Evolutionary conservation across 2,113 vertebrate genomes (phyloP), one percentile per base, ranked within the genome.

Genomic region (Cinclus cinclus): DNA sequence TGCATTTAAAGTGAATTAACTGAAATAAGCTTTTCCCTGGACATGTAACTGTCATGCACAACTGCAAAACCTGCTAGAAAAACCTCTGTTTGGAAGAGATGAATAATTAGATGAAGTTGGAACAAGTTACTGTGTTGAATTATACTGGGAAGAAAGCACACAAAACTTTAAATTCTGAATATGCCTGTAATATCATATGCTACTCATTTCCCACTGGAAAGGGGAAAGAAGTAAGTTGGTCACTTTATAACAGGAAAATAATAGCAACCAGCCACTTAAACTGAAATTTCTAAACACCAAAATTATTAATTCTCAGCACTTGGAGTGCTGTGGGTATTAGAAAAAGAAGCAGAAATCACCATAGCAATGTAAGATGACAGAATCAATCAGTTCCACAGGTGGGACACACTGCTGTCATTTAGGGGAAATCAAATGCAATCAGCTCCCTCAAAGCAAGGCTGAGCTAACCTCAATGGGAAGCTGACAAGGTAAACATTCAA

Each of bases 151-250:
- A 75, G 71, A 62, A 52, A 13, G 71, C 31, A 76, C 10, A 79
- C 7, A 74, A 89, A 47, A 7, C 14, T 25, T 69, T 69, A 22
- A 35, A 74, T 69, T 79, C 17, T 81, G 31, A 90, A 68, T 63
- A 62, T 0, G 1, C 12, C 10, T 27, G 63, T 84, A 73, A 71
- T 11, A 71, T 18, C 2, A 3, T 20, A 35, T 10, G 3, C 16
- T n/a, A 23, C 37, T 79, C 15, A 24, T 56, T 60, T 70, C 41
- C 62, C 42, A 33, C 12, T 30, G 17, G 28, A 83, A 67, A 19
- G 3, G 20, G 6, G 4, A 74, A 15, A 33, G 23, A 70, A 79
- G 13, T 25, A 82, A 50, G 33, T 28, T 37, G 18, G 42, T 62
- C 37, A 33, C 47, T 63, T 76, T 44, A 39, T 22, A 74, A 16